Evolutionary conservation across 2,888 invertebrate genomes (phyloP).

Genomic region (Girardia tigrina): DNA sequence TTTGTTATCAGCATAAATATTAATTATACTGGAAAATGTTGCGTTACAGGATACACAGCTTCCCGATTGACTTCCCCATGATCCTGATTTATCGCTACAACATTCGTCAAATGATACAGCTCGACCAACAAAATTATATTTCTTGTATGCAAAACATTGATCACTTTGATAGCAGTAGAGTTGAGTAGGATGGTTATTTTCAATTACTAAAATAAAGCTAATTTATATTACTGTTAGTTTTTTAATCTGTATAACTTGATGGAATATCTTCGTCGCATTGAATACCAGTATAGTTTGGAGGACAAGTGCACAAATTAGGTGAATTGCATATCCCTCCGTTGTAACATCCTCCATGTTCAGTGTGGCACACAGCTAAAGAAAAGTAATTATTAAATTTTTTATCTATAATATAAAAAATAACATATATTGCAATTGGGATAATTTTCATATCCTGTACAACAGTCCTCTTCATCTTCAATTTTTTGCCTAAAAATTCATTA

Average conservation of each 20-base stretch:
- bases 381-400: too few relatives aligned
- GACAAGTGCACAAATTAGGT: slow-evolving; percentile 23
- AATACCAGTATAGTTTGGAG: not conserved
- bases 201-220: not conserved
- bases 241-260: not conserved
- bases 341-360: slow-evolving; percentile 1
- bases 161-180: slow-evolving; percentile 27
- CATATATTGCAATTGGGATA: not conserved
- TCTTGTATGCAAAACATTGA: slow-evolving; percentile 26
- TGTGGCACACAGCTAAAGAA: slow-evolving; percentile 26
- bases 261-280: slow-evolving; percentile 29
- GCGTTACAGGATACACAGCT: slow-evolving; percentile 24
- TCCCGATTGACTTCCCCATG: slow-evolving; percentile 33
- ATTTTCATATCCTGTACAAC: not conserved
- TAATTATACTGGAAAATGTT: slow-evolving; percentile 1
- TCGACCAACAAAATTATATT: not conserved
- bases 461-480: not conserved
- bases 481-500: not conserved
- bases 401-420: too few relatives aligned
- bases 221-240: not conserved
- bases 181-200: not conserved
- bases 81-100: slow-evolving; percentile 24
- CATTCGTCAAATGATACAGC: slow-evolving; percentile 27
- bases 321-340: slow-evolving; percentile 11
- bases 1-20: too few relatives aligned